These are phyloP conservation scores for Exocentrus adspersus DNA, from an alignment of 2,888 invertebrate species.

Conservation along the genomic window DNA sequence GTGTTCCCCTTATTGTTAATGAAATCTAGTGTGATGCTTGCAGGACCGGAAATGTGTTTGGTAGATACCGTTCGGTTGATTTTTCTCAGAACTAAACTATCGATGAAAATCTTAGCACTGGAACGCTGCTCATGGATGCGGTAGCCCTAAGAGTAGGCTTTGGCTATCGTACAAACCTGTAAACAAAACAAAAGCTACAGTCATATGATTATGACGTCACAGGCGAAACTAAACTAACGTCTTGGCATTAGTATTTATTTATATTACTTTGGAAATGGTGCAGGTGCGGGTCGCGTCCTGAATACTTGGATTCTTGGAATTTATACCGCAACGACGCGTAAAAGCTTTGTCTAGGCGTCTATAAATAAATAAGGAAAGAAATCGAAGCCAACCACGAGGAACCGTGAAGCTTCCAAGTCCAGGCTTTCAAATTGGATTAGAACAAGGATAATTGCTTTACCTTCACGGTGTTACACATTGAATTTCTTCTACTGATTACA, in stretches of 20 bases:
- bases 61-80: neutral
- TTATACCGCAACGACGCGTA: neutral
- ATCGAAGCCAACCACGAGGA: neutral
- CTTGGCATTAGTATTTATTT: neutral
- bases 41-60: too few species aligned
- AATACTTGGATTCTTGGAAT: conserved; percentile 10
- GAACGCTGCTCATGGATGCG: conserved; percentile 26
- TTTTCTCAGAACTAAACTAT: conserved; percentile 30
- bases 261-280: too few species aligned
- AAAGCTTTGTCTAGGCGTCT: neutral
- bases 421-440: neutral
- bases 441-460: conserved; percentile 19
- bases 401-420: neutral
- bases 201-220: conserved; percentile 35
- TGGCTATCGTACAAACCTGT: conserved; percentile 53
- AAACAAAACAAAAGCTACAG: conserved; percentile 47
- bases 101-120: conserved; percentile 34
- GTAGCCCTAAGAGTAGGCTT: conserved; percentile 50
- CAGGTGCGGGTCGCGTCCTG: neutral
- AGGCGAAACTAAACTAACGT: conserved; percentile 7
- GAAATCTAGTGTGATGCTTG: neutral
- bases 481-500: conserved; percentile 24
- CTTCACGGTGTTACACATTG: conserved; percentile 28
- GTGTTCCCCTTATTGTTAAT: conserved; percentile 11
- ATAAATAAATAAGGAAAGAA: neutral